Evolutionary conservation across 2,113 vertebrate species (phyloP), one percentile per base, ranked within the genome.

Genomic region (Typhlomys cinereus): DNA sequence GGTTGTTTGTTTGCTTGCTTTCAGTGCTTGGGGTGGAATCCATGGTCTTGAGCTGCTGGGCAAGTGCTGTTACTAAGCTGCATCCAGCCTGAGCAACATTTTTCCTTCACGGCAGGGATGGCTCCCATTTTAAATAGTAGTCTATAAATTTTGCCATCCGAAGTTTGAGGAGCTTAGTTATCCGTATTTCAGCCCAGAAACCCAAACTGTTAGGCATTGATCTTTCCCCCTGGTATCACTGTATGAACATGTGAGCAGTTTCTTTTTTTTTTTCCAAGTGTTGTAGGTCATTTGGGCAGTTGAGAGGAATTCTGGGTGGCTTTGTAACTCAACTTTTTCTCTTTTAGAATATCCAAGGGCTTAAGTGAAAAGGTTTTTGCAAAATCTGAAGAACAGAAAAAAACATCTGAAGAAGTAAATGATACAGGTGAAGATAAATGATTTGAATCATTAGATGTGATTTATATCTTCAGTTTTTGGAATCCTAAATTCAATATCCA

Each of bases 301-400:
- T 25, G 61, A 74, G 21, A 50, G 44, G 4, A 61, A 3, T 61
- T 8, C 5, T 17, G 5, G 36, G 5, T 2, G n/a, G 14, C 87
- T 75, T 76, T 46, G 5, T 84, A 88, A 75, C 52, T 80, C 86
- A 7, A 75, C 94, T 95, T 95, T n/a, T 78, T 95, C 75, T 97
- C 94, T 89, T 87, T 80, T 95, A 99, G 99, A 95, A 99, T 99
- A 96, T 98, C 99, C 4, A 99, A 99, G 96, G 97, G 98, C 29
- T 98, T 99, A 76, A 98, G 97, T 93, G 98, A 99, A 93, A 98
- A 98, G 97, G 94, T 98, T 66, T 98, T 99, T 96, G 96, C 96
- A 90, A 98, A 98, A 97, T 94, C 96, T 27, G 96, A 96, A 96
- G 97, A 92, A 95, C 95, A 54, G 36, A 93, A 34, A 73, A 87